phyloP scores from a whole-genome alignment of 2,113 vertebrate genomes.

The Chaenogobius annularis region DNA sequence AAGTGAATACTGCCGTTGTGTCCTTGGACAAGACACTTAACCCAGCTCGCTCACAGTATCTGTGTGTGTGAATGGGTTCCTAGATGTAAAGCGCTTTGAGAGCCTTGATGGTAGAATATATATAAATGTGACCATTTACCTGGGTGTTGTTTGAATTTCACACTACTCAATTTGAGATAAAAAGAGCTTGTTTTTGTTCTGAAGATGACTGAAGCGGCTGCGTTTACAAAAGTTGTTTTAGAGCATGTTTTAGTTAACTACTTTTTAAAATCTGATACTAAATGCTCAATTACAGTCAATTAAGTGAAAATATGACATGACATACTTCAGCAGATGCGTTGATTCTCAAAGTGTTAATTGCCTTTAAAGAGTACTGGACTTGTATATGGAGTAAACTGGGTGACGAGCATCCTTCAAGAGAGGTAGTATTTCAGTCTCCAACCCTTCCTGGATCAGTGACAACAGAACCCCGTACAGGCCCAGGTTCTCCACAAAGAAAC shows the following conservation, averaged over 20 bases:
- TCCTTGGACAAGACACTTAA: no score
- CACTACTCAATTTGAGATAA: neutral
- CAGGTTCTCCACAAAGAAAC: conserved; percentile 39
- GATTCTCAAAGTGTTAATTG: no score
- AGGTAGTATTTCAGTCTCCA: conserved; percentile 35
- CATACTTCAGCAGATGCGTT: neutral
- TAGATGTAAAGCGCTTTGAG: no score
- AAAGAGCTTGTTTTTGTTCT: neutral
- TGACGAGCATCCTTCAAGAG: conserved; percentile 18
- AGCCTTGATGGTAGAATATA: no score
- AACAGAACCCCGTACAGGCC: conserved; percentile 36
- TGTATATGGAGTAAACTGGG: neutral
- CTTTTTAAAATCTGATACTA: neutral
- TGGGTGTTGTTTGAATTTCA: neutral
- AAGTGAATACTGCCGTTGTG: no score
- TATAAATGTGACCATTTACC: no score
- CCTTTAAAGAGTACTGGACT: neutral
- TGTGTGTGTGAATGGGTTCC: no score
- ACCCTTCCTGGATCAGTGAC: conserved; percentile 50
- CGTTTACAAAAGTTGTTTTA: neutral
- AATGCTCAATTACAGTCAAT: neutral
- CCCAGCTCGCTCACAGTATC: no score
- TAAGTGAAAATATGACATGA: neutral
- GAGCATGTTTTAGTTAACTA: neutral
- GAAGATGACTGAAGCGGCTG: neutral